phyloP scores from a whole-genome alignment of 2,888 invertebrate species.

The Caenorhabditis panamensis region DNA sequence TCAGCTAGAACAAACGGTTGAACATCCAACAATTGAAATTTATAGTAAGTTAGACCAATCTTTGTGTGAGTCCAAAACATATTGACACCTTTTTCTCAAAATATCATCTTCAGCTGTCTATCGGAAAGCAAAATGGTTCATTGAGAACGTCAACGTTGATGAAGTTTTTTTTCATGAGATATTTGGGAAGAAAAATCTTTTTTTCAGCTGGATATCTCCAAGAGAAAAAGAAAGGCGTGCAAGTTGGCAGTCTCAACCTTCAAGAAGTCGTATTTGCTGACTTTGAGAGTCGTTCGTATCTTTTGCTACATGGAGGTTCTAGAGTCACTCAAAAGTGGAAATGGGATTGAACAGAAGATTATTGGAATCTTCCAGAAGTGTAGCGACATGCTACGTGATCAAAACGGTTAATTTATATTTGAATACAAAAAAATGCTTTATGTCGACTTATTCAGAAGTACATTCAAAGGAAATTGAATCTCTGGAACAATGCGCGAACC shows the following conservation, averaged over 20 bases:
- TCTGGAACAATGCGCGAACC: constrained; percentile 2
- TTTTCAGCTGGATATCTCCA: constrained; percentile 9
- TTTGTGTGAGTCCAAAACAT: background rate
- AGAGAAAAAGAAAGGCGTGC: background rate
- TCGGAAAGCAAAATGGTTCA: constrained; percentile 8
- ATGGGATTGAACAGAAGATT: background rate
- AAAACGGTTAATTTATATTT: background rate
- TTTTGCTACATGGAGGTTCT: constrained; percentile 23
- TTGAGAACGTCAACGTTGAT: constrained; percentile 1
- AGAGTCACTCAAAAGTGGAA: background rate
- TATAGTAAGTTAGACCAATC: too few species aligned
- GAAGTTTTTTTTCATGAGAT: too few species aligned
- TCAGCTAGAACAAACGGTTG: too few species aligned
- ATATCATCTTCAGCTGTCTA: constrained; percentile 14
- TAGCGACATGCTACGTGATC: background rate
- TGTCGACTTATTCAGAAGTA: background rate
- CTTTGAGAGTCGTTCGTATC: background rate
- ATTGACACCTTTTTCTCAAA: too few species aligned
- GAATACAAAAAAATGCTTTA: too few species aligned
- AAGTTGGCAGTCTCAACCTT: background rate
- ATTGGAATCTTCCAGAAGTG: background rate
- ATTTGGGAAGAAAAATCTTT: too few species aligned
- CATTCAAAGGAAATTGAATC: background rate
- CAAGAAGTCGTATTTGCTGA: background rate
- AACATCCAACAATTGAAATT: background rate